phyloP scores from a whole-genome alignment of 1,140 invertebrate species.

The Cherax destructor region DNA sequence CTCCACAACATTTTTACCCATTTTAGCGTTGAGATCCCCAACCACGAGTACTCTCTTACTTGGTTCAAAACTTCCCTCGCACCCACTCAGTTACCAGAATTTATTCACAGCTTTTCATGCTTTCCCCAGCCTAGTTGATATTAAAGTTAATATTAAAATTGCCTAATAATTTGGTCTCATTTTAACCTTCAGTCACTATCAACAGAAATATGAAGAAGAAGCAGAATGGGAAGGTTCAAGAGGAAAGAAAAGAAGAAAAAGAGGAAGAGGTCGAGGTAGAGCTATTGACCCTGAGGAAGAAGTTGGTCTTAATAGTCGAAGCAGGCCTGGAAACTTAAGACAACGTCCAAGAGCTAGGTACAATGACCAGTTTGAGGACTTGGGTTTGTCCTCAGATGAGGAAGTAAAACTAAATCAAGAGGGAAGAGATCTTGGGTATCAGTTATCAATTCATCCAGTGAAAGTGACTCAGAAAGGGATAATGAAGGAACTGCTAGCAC shows the following conservation, averaged over 20 bases:
- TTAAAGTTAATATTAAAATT: too few relatives aligned
- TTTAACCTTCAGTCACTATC: background rate
- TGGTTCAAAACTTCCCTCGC: too few relatives aligned
- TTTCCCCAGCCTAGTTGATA: too few relatives aligned
- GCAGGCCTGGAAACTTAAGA: constrained; percentile 46
- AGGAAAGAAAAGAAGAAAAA: constrained; percentile 53
- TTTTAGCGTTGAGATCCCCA: too few relatives aligned
- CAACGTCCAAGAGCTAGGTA: constrained; percentile 54
- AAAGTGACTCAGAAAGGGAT: constrained; percentile 48
- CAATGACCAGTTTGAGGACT: constrained; percentile 50
- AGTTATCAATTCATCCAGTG: constrained; percentile 31
- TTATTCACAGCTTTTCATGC: too few relatives aligned
- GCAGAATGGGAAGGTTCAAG: constrained; percentile 61
- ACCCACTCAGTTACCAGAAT: too few relatives aligned
- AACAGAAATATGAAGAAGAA: constrained; percentile 60
- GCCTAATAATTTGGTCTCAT: too few relatives aligned
- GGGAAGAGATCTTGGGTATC: constrained; percentile 26
- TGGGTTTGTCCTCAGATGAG: constrained; percentile 54
- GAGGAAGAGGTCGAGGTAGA: constrained; percentile 28
- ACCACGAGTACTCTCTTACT: too few relatives aligned
- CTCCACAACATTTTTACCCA: too few relatives aligned
- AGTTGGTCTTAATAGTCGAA: constrained; percentile 25
- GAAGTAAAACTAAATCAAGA: constrained; percentile 40
- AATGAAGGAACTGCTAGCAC: constrained; percentile 25
- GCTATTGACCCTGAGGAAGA: constrained; percentile 53